phyloP scores from a whole-genome alignment of 2,113 vertebrate species.

The Cathartes aura region DNA sequence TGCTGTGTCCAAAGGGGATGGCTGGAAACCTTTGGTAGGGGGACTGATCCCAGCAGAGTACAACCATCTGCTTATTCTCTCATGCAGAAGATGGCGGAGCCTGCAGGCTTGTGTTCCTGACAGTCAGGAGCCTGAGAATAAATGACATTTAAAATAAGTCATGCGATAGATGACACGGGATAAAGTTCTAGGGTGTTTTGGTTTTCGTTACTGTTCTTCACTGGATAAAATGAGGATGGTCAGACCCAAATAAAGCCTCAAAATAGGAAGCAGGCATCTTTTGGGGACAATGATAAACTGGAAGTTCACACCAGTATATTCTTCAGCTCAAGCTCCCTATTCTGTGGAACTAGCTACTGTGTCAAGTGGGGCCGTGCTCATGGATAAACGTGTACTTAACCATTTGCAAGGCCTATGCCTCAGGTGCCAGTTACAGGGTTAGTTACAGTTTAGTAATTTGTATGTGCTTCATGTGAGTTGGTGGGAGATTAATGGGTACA shows the following conservation, averaged over 20 bases:
- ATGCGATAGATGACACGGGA: not conserved
- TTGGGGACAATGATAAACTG: not conserved
- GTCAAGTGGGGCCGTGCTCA: not conserved
- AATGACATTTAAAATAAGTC: not conserved
- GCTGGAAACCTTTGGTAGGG: not conserved
- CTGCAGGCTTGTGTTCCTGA: not conserved
- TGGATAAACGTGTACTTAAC: rapidly evolving
- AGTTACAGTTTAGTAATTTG: not conserved
- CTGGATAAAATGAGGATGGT: not conserved
- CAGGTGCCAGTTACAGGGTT: not conserved
- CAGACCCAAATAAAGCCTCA: not conserved
- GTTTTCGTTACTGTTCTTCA: not conserved
- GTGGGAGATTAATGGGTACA: not conserved
- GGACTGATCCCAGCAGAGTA: not conserved
- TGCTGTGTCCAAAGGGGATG: not conserved
- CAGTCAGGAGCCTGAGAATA: not conserved
- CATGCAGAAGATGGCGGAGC: not conserved
- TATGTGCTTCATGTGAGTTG: not conserved
- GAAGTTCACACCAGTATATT: not conserved
- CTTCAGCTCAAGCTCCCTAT: not conserved
- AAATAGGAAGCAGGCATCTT: not conserved
- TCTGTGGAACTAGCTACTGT: not conserved
- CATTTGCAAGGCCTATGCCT: not conserved
- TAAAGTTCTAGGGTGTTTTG: not conserved
- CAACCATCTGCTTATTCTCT: not conserved